Evolutionary conservation across 2,888 invertebrate species (phyloP).

Genomic region (Neuroscelio doddi): DNA sequence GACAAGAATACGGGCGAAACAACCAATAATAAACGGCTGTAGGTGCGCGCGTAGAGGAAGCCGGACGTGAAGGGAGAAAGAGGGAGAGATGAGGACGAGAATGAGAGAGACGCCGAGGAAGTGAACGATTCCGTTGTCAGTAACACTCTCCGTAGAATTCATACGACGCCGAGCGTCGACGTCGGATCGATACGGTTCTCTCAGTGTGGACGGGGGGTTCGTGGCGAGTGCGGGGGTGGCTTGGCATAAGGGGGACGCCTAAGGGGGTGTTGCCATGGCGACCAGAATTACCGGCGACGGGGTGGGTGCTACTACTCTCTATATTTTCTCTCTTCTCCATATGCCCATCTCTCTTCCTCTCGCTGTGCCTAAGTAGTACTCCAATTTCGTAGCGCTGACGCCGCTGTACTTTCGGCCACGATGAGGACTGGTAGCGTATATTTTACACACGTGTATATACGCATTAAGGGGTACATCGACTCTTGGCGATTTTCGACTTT

Average conservation of each 20-base stretch:
- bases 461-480: background rate
- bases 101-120: conserved; percentile 22
- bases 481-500: conserved; percentile 2
- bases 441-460: background rate
- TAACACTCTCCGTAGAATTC: conserved; percentile 57
- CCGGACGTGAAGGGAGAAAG: conserved; percentile 26
- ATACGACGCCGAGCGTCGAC: conserved; percentile 62
- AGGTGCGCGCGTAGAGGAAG: conserved; percentile 24
- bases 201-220: conserved; percentile 57
- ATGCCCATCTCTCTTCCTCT: conserved; percentile 23
- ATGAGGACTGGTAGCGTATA: conserved; percentile 1
- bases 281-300: conserved; percentile 59
- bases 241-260: conserved; percentile 61
- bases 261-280: conserved; percentile 67
- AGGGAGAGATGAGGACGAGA: conserved; percentile 16
- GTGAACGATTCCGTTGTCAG: conserved; percentile 58
- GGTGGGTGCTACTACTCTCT: conserved; percentile 54
- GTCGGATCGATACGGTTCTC: conserved; percentile 60
- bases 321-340: conserved; percentile 15
- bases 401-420: conserved; percentile 4
- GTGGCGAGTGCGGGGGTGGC: conserved; percentile 58
- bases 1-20: conserved; percentile 38
- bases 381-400: conserved; percentile 34
- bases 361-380: conserved; percentile 17
- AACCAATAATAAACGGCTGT: conserved; percentile 53